Percentiles rank a stretch among this genome's conserved stretches.
These are phyloP conservation scores for Charanyca ferruginea DNA, from an alignment of 2,888 invertebrate species.

Conservation along the genomic window DNA sequence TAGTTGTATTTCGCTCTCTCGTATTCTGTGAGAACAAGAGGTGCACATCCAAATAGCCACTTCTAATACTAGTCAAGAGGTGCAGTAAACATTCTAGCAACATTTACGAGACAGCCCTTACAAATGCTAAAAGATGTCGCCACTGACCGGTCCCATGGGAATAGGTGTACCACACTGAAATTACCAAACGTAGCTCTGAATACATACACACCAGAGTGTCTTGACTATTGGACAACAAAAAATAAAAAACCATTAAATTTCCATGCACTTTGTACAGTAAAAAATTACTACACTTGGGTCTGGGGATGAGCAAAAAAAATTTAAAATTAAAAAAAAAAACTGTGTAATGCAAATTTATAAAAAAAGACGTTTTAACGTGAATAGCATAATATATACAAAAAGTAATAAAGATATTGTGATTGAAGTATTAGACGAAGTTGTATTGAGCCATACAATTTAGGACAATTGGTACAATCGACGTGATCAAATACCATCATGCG, in stretches of 20 bases:
- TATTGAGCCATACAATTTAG: background rate
- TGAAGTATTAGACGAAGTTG: background rate
- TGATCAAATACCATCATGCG: too few relatives aligned
- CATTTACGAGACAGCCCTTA: conserved; percentile 80
- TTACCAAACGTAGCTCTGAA: conserved; percentile 49
- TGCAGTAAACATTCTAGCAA: conserved; percentile 64
- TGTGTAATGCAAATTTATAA: background rate
- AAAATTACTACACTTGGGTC: background rate
- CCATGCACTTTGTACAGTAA: background rate
- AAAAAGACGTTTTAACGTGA: too few relatives aligned
- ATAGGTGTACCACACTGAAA: conserved; percentile 86
- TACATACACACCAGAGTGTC: conserved; percentile 5
- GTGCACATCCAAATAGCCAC: background rate
- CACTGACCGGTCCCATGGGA: conserved; percentile 87
- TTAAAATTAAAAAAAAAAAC: too few relatives aligned
- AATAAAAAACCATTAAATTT: background rate
- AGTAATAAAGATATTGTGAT: background rate
- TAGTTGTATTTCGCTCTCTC: conserved; percentile 13
- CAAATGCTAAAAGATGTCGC: conserved; percentile 79
- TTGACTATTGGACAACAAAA: background rate
- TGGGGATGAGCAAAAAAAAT: too few relatives aligned
- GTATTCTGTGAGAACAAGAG: conserved; percentile 10
- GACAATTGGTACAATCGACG: too few relatives aligned
- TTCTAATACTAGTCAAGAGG: background rate
- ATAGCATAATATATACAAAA: too few relatives aligned